Conservation (phyloP, 2,888 invertebrate species). For the Leucozona laternaria region DNA sequence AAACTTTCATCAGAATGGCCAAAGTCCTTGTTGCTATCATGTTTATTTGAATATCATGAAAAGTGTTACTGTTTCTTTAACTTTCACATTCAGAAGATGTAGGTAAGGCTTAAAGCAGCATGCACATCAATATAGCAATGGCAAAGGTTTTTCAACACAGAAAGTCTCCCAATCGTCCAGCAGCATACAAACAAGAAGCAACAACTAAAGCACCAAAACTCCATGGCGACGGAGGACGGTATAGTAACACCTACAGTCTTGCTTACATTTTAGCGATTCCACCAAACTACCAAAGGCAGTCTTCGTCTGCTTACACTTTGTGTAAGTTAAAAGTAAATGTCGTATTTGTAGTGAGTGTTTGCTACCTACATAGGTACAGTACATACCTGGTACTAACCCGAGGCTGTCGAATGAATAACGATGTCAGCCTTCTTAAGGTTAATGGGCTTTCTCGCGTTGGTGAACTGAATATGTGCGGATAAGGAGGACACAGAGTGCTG, state of each 20-base stretch:
- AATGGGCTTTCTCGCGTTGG: conserved; percentile 21
- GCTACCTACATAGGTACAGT: not conserved
- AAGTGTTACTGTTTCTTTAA: conserved; percentile 59
- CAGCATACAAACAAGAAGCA: not conserved
- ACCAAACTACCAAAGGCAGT: conserved; percentile 32
- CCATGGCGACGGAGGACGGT: not conserved
- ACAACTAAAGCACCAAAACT: not conserved
- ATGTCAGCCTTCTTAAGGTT: conserved; percentile 34
- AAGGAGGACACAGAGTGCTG: conserved; percentile 18
- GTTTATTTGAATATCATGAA: conserved; percentile 46
- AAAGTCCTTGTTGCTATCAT: conserved; percentile 31
- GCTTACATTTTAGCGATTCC: conserved; percentile 45
- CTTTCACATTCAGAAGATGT: conserved; percentile 39
- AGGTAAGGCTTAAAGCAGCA: not conserved
- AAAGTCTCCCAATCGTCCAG: not conserved
- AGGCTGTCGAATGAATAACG: conserved; percentile 52
- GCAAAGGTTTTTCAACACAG: conserved; percentile 12
- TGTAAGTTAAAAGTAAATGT: conserved; percentile 9
- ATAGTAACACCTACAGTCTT: conserved; percentile 49
- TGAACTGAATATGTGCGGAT: not conserved
- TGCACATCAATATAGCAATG: conserved; percentile 13
- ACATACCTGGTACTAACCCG: not conserved
- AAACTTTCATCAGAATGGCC: conserved; percentile 21
- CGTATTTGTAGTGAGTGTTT: not conserved
- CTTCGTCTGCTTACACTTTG: conserved; percentile 43